Evolutionary conservation across 2,113 vertebrate genomes (phyloP), one percentile per base, ranked within the genome.

Genomic region (Pangasianodon gigas): DNA sequence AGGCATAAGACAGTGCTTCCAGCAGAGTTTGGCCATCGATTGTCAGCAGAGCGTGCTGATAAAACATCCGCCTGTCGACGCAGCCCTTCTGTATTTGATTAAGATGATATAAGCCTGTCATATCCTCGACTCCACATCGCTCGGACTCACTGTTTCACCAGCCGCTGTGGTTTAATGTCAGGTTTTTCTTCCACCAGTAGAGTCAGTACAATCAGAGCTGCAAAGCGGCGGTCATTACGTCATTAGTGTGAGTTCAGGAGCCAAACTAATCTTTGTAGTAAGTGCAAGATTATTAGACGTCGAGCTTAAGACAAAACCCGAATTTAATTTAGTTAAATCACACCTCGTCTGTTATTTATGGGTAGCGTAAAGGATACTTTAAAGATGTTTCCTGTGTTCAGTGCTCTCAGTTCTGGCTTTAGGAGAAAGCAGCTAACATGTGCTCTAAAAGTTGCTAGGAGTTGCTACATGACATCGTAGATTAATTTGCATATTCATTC

Each of bases 31-130:
- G 48, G n/a, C 62, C 52, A 92, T 90, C 62, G 83, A 92, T 90
- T 52, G 88, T 91, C 87, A 86, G 89, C 75, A 88, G 82, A 92
- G 89, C n/a, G n/a, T 37, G 67, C 52, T 51, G 79, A 60, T 89
- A 65, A 89, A 91, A 92, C 82, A 62, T 26, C 48, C 83, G 41
- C 56, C 19, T 89, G 89, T 87, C 77, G 9, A n/a, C 48, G 16
- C 44, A 13, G 18, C 2, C 77, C 62, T 80, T 89, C 81, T 84
- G 82, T 89, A 88, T 92, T 91, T 89, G 87, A 93, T 91, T 77
- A 86, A 67, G 52, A 52, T 83, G 82, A 90, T 88, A 88, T 88
- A 91, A 87, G 48, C 58, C 80, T 80, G 62, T 87, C 51, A 29
- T 90, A 91, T 87, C 65, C 79, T 60, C 85, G 56, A 84, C n/a